Evolutionary conservation across 2,888 invertebrate species (phyloP).

Genomic region (Campoplex capitator): DNA sequence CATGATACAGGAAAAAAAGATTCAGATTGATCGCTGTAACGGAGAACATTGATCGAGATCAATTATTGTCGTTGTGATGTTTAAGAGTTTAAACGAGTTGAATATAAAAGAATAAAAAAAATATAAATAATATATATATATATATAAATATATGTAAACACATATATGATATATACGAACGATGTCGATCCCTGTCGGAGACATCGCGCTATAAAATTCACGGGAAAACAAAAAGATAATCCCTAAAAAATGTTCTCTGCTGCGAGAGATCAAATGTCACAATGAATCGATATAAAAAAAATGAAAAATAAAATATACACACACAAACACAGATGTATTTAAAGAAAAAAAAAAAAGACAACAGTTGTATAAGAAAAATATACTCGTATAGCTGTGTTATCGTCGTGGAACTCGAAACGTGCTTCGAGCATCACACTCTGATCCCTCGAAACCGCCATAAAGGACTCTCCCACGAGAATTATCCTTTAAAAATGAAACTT

Average conservation of each 20-base stretch:
- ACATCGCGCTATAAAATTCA: constrained; percentile 4
- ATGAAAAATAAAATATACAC: background rate
- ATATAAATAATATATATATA: constrained; percentile 24
- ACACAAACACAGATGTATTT: background rate
- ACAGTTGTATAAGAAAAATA: constrained; percentile 17
- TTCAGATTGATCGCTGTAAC: constrained; percentile 22
- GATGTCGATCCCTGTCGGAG: constrained; percentile 27
- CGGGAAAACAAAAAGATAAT: constrained; percentile 18
- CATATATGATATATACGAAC: constrained; percentile 36
- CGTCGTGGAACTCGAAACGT: constrained; percentile 43
- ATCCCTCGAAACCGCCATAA: constrained; percentile 25
- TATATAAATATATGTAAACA: background rate
- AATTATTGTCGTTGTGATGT: constrained; percentile 67
- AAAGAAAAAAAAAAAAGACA: constrained; percentile 25
- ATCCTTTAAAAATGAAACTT: constrained; percentile 11
- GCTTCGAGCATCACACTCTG: constrained; percentile 24
- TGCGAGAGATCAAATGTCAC: constrained; percentile 42
- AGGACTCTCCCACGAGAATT: background rate
- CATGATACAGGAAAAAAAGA: background rate
- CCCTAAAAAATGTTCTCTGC: constrained; percentile 35
- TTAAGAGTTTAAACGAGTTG: constrained; percentile 68
- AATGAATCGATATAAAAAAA: constrained; percentile 27
- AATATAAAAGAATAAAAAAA: constrained; percentile 24
- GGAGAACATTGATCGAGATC: constrained; percentile 61
- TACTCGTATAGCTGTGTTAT: constrained; percentile 49